These are phyloP conservation scores for Chymomyza costata DNA, from an alignment of 1,140 invertebrate species.

Conservation along the genomic window DNA sequence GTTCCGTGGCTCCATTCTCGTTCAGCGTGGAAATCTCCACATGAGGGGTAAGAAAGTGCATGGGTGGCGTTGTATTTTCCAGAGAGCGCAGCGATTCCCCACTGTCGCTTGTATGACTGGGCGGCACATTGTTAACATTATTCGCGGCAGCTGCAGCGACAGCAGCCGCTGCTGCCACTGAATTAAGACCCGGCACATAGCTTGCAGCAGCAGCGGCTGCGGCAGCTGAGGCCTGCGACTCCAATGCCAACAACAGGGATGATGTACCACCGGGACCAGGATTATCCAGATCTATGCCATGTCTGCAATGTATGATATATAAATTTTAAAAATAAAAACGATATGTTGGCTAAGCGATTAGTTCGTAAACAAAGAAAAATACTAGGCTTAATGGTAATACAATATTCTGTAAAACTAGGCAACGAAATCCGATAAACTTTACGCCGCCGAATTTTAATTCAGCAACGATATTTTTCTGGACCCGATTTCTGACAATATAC, in stretches of 20 bases:
- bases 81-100: conserved; percentile 86
- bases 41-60: conserved; percentile 92
- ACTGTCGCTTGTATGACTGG: conserved; percentile 84
- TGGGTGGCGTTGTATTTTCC: conserved; percentile 89
- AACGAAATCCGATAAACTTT: too few species aligned
- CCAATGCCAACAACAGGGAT: conserved; percentile 80
- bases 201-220: conserved; percentile 73
- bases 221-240: conserved; percentile 77
- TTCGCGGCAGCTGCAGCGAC: conserved; percentile 48
- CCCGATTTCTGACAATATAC: too few species aligned
- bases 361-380: too few species aligned
- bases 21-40: conserved; percentile 90
- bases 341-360: too few species aligned
- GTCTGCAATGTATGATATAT: conserved; percentile 78
- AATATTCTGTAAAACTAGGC: too few species aligned
- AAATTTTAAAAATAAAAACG: too few species aligned
- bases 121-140: conserved; percentile 50
- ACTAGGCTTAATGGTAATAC: too few species aligned
- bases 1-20: conserved; percentile 77
- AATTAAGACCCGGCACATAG: conserved; percentile 59
- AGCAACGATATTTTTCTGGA: too few species aligned
- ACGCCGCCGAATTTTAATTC: too few species aligned
- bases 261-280: conserved; percentile 86
- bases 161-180: conserved; percentile 61
- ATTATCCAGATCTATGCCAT: conserved; percentile 92